Base-by-base conservation (phyloP, 2,888 invertebrate species). In the Limnephilus auricula region DNA sequence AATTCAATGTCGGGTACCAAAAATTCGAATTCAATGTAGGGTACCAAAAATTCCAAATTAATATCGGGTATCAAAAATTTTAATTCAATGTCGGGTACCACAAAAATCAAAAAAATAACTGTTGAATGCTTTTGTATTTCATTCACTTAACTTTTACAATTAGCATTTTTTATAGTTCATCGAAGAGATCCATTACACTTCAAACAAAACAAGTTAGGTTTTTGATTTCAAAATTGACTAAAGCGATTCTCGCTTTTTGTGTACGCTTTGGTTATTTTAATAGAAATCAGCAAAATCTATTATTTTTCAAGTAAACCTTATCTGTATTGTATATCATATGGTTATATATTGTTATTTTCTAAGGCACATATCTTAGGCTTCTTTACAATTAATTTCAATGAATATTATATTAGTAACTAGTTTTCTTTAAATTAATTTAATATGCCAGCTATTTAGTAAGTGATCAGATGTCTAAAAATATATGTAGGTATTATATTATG, bases 331-430 rank as follows among this genome's bases (percentile, higher is more conserved):
- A 92, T 92, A 92, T 92, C 95, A 96, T 96, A 96, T 95, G 94
- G 95, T 96, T 96, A 96, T 96, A 96, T 96, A 96, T 96, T 96
- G 96, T 96, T 96, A 93, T 95, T 95, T 95, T 96, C 96, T 96
- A 96, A 96, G 96, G 96, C 96, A 96, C 96, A 95, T 96, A 96
- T 95, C 95, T 96, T 96, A 96, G 96, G 96, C 96, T 96, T 93
- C 92, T 92, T 93, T 92, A 92, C 91, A 92, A 88, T 79, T 91
- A 91, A 92, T 92, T 83, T 91, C 86, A 34, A 91, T 90, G 84
- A 90, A 90, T 92, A 93, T 90, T 65, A 89, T 88, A 90, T 91
- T 91, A 92, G 88, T 91, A 34, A 89, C 92, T 92, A 92, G 86
- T 83, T 92, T 92, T 92, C 87, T 89, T 91, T 78, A 90, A 82